Evolutionary conservation across 1,140 invertebrate species (phyloP).

Genomic region (Chelonus insularis): DNA sequence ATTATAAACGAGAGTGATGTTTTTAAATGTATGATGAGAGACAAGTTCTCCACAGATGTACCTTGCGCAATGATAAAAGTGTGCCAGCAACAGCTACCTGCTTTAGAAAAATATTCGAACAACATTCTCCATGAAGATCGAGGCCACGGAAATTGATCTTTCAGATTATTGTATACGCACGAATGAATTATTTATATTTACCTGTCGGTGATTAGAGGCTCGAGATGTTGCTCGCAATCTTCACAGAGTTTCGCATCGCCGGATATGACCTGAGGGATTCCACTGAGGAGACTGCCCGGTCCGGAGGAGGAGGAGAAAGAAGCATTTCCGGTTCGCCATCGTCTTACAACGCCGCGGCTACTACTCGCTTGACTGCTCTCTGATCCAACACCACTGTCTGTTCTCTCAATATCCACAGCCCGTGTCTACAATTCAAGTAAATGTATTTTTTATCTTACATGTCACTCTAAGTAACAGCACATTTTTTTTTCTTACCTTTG

Average conservation of each 20-base stretch:
- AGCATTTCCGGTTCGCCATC: constrained; percentile 49
- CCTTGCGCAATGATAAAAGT: too few relatives aligned
- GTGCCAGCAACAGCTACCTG: too few relatives aligned
- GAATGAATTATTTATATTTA: constrained; percentile 24
- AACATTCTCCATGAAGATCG: not conserved
- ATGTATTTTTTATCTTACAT: not conserved
- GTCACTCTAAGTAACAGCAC: too few relatives aligned
- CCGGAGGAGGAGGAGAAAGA: constrained; percentile 36
- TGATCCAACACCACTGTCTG: constrained; percentile 90
- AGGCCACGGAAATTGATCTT: constrained; percentile 6
- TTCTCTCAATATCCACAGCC: constrained; percentile 76
- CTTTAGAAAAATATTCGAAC: not conserved
- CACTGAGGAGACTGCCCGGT: constrained; percentile 44
- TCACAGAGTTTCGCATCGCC: constrained; percentile 54
- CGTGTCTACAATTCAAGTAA: constrained; percentile 45
- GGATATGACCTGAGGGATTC: constrained; percentile 50
- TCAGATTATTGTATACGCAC: not conserved
- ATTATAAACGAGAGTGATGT: too few relatives aligned
- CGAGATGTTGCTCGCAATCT: constrained; percentile 55
- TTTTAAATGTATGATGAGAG: too few relatives aligned
- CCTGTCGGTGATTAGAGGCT: constrained; percentile 55
- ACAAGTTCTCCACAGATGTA: too few relatives aligned
- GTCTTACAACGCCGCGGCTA: constrained; percentile 57
- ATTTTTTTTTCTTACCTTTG: constrained; percentile 43
- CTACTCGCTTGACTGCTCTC: constrained; percentile 88